phyloP scores from a whole-genome alignment of 2,797 vertebrate genomes.

The Triplophysa bombifrons region DNA sequence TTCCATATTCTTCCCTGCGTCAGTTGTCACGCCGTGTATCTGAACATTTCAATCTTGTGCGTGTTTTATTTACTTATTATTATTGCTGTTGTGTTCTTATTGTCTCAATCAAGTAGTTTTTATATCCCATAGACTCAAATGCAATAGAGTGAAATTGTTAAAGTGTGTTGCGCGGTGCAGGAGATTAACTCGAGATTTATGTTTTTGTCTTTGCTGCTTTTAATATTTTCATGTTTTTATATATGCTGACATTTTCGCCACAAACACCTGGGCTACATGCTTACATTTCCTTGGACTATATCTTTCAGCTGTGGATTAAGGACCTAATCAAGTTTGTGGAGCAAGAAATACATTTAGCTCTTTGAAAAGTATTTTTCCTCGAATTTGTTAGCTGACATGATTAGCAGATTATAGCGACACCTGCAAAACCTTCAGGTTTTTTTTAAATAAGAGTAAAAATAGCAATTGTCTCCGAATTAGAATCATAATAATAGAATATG shows the following conservation, averaged over 20 bases:
- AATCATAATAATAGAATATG: neutral
- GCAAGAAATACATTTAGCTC: neutral
- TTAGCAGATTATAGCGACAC: neutral
- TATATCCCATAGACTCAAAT: conserved; percentile 5
- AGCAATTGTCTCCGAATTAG: neutral
- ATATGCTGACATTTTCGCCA: neutral
- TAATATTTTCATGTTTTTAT: neutral
- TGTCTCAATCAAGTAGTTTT: conserved; percentile 10
- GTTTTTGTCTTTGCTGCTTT: neutral
- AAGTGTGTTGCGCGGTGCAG: neutral
- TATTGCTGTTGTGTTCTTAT: conserved; percentile 22
- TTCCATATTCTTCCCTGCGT: neutral
- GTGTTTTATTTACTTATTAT: conserved; percentile 11
- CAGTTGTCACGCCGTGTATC: conserved; percentile 20
- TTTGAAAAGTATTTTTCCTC: neutral
- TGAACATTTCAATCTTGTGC: conserved; percentile 33
- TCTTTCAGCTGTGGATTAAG: neutral
- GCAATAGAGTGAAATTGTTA: neutral
- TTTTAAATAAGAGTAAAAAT: neutral
- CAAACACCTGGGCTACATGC: neutral
- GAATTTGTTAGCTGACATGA: neutral
- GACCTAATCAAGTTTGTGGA: neutral
- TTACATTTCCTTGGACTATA: neutral
- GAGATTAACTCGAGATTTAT: neutral
- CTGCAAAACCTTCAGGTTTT: neutral